Evolutionary conservation across 2,888 invertebrate genomes (phyloP).

Genomic region (Idaea straminata): DNA sequence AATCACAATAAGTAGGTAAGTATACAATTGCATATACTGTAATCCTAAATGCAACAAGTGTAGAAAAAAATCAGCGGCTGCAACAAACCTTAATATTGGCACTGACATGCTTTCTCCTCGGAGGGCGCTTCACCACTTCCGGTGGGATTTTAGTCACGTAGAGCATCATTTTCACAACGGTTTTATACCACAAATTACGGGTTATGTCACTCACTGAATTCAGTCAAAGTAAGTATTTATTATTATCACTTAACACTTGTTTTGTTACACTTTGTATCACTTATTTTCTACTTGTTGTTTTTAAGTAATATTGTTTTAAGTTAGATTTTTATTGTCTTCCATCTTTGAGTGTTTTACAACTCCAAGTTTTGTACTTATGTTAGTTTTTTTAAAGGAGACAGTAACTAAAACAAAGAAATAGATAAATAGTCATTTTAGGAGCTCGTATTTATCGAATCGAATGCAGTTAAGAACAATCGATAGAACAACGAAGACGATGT

Average conservation of each 20-base stretch:
- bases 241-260: neutral
- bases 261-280: neutral
- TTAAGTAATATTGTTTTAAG: too few relatives aligned
- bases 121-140: conserved; percentile 63
- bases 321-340: too few relatives aligned
- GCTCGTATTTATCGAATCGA: neutral
- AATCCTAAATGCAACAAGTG: conserved; percentile 4
- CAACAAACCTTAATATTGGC: conserved; percentile 67
- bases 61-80: neutral
- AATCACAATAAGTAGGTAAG: too few relatives aligned
- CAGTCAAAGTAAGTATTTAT: neutral
- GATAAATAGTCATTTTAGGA: neutral
- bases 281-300: neutral
- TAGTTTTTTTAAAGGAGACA: too few relatives aligned
- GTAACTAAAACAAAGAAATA: too few relatives aligned
- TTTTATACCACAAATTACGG: conserved; percentile 16
- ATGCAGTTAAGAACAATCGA: neutral
- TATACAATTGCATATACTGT: too few relatives aligned
- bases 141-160: conserved; percentile 61
- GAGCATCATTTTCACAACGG: conserved; percentile 60
- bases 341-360: too few relatives aligned
- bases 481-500: neutral
- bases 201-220: neutral
- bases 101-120: conserved; percentile 63
- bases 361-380: too few relatives aligned